Base-by-base conservation (phyloP, 2,113 vertebrate genomes). In the Sterna hirundo region DNA sequence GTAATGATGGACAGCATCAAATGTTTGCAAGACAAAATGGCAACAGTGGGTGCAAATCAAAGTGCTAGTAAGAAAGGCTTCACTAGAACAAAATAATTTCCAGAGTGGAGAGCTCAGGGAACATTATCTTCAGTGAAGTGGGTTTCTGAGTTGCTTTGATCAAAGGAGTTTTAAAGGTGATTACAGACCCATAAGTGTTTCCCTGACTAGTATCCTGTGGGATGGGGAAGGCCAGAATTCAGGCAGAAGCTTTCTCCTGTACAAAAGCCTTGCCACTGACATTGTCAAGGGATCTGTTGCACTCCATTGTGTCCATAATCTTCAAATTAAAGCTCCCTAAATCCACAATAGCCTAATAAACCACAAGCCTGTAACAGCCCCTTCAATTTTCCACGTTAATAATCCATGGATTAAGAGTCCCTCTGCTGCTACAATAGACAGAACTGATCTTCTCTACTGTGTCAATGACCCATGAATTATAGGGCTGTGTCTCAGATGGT, bases 331-430 rank as follows among this genome's bases (percentile, higher is more conserved):
- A 82, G 46, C 83, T 96, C 92, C 79, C 94, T 90, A 91, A 96
- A 97, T 96, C 92, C 94, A 93, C 87, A 97, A 78, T 94, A 80
- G 95, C 68, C 80, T 92, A 96, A 94, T 93, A 97, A 96, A 96
- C 92, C 94, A 91, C 94, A 97, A 97, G 89, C 61, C 93, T 95
- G 85, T 86, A 90, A 97, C 96, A 95, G 46, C 88, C 95, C 80
- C 75, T 96, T 94, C 90, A 62, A 83, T 97, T 96, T 92, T 96
- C 95, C 96, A 96, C 47, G 51, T 94, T 94, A 97, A 93, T 96
- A 94, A 95, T 93, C 96, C 80, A 84, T 94, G 83, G 79, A 93
- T 93, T 91, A 96, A 94, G 95, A 95, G 85, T 93, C 93, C 79
- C 79, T 97, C 64, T 42, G 64, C 75, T 47, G 52, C 89, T 87